Evolutionary conservation across 2,113 vertebrate species (phyloP).

Genomic region (Sialia sialis): DNA sequence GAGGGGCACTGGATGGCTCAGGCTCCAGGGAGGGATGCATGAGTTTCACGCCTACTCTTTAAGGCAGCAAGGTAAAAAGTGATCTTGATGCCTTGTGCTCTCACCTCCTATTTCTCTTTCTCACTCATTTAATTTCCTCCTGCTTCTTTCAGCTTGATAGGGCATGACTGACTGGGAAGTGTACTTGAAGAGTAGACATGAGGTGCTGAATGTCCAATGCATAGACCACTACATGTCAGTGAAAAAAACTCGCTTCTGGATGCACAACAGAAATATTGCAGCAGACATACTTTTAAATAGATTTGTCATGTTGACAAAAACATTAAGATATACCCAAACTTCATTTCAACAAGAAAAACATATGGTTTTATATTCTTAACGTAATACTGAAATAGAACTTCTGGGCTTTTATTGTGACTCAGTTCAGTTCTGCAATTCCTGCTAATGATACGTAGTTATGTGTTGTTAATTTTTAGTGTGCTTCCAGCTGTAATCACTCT

Average conservation of each 20-base stretch:
- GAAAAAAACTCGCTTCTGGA: not conserved
- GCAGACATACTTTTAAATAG: not conserved
- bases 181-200: not conserved
- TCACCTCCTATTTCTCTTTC: not conserved
- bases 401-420: not conserved
- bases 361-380: not conserved
- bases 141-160: not conserved
- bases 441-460: not conserved
- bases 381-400: not conserved
- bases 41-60: not conserved
- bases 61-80: not conserved
- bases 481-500: conserved; percentile 46
- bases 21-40: not conserved
- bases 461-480: conserved; percentile 28
- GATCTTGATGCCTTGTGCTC: not conserved
- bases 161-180: not conserved
- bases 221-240: not conserved
- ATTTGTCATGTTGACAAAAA: not conserved
- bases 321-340: not conserved
- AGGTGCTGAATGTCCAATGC: not conserved
- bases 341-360: not conserved
- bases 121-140: not conserved
- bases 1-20: not conserved
- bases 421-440: not conserved
- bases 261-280: not conserved